Base-by-base conservation (phyloP, 2,797 vertebrate species). In the Siniperca undulata region DNA sequence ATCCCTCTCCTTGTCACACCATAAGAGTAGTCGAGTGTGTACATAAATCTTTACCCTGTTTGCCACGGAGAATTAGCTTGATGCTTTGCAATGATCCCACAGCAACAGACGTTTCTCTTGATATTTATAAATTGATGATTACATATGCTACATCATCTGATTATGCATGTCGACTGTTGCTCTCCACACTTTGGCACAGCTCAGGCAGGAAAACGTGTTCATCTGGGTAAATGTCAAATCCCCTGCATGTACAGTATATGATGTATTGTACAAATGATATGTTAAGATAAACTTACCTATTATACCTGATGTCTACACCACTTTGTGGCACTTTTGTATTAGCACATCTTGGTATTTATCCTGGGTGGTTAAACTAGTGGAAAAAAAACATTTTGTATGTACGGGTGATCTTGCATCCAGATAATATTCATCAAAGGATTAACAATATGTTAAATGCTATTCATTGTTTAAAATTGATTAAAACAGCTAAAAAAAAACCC, bases 1-100 rank as follows among this genome's bases (percentile, higher is more conserved):
- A 95, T 96, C 95, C 89, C 84, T 96, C 94, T 95, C 82, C 88
- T 86, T 95, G 94, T 95, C 94, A 93, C 89, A 66, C 75, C 82
- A 78, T 81, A 52, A 94, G 92, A 91, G 88, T 52, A 74, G 61
- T 81, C 73, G 46, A 77, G 83, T 65, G 71, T 48, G 74, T 52
- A 83, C 91, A 95, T 95, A 92, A 94, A 95, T 95, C 93, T 95
- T 92, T 78, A 5, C 75, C 88, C 84, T 62, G 86, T 95, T 94
- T 91, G 91, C 87, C 83, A 68, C 72, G 34, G 88, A 88, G 90
- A 92, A 93, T 93, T 93, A 92, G 86, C 88, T 80, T 60, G 69
- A 89, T 52, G 64, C 78, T 88, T 80, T 80, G 82, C 74, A 71
- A 85, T 82, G 86, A 93, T 93, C 85, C 78, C 13, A 1, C 60